Conservation (phyloP, 2,888 invertebrate species). For the Odontothrips loti region DNA sequence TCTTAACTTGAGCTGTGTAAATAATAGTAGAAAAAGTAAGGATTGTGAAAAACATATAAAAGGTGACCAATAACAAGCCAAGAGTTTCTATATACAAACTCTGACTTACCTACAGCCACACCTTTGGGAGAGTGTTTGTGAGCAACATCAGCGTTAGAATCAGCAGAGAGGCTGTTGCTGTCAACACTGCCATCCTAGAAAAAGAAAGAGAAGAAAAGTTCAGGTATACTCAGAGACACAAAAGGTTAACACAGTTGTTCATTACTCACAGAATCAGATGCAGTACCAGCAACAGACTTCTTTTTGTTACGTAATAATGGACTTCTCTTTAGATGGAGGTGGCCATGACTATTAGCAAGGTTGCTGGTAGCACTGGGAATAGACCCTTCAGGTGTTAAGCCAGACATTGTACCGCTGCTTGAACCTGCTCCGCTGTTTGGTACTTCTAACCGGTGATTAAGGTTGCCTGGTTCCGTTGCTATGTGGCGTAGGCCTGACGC, state of each 20-base stretch:
- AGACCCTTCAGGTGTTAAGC: conserved; percentile 7
- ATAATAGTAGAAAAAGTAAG: conserved; percentile 27
- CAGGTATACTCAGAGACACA: neutral
- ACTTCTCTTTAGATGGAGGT: conserved; percentile 39
- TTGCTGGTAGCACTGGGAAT: conserved; percentile 32
- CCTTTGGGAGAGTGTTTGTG: conserved; percentile 37
- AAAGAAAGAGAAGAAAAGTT: conserved; percentile 32
- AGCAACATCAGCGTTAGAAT: conserved; percentile 44
- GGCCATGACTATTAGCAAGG: conserved; percentile 38
- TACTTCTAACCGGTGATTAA: conserved; percentile 39
- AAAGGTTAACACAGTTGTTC: neutral
- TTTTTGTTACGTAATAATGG: conserved; percentile 42
- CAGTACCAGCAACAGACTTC: conserved; percentile 41
- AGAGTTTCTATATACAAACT: neutral
- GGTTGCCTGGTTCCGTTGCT: conserved; percentile 51
- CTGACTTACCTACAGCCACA: conserved; percentile 37
- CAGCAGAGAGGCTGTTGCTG: conserved; percentile 53
- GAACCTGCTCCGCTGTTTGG: conserved; percentile 23
- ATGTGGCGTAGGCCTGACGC: conserved; percentile 48
- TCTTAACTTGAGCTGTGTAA: conserved; percentile 38
- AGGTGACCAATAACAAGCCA: neutral
- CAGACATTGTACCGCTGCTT: neutral
- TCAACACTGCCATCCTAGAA: conserved; percentile 50
- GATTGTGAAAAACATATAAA: neutral
- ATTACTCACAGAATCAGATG: conserved; percentile 45